phyloP scores from a whole-genome alignment of 2,113 vertebrate species.

The Elephas maximus region DNA sequence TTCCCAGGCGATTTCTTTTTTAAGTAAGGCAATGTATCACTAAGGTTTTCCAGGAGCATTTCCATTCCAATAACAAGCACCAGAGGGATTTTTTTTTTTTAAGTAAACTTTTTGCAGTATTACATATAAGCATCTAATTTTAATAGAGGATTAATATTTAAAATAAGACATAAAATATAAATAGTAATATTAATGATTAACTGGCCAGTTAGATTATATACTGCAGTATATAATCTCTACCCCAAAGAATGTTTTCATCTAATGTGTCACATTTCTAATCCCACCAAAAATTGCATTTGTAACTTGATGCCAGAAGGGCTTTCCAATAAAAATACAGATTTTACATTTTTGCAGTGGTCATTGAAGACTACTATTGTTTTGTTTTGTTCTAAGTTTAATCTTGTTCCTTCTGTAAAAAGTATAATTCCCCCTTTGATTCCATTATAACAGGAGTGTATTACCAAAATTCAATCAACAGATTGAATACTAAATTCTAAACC shows the following conservation, averaged over 20 bases:
- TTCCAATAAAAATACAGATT: conserved; percentile 26
- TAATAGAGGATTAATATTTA: conserved; percentile 51
- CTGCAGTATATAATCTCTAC: neutral
- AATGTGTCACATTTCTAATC: conserved; percentile 42
- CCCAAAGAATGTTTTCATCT: neutral
- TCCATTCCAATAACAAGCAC: conserved; percentile 59
- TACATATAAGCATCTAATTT: conserved; percentile 26
- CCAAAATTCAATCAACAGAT: conserved; percentile 27
- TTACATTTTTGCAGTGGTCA: neutral
- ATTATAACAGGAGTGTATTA: neutral
- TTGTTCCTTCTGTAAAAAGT: conserved; percentile 36
- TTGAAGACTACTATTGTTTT: neutral
- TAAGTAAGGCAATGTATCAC: conserved; percentile 15
- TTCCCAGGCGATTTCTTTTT: conserved; percentile 68
- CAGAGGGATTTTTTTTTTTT: conserved; percentile 18
- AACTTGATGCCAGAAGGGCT: neutral
- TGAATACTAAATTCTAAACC: neutral
- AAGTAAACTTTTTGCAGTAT: conserved; percentile 43
- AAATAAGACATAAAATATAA: conserved; percentile 53
- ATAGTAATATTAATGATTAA: conserved; percentile 25
- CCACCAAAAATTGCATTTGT: conserved; percentile 42
- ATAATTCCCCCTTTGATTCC: conserved; percentile 5
- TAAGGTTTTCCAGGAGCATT: conserved; percentile 59
- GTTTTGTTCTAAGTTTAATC: neutral
- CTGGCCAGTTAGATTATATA: conserved; percentile 25